These are phyloP conservation scores for Apantesis nais DNA, from an alignment of 2,888 invertebrate species.

Conservation along the genomic window DNA sequence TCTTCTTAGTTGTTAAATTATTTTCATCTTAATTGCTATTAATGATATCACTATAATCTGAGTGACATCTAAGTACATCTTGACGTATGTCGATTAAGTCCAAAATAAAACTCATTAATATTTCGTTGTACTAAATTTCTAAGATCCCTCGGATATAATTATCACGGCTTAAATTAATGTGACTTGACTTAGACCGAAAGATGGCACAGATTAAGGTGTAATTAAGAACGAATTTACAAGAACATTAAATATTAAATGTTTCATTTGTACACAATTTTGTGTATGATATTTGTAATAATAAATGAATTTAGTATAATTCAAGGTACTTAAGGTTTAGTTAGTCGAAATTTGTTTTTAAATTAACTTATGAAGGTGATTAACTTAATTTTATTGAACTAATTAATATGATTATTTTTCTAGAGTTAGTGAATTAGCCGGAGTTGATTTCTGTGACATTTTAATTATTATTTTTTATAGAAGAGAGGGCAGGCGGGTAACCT, in stretches of 20 bases:
- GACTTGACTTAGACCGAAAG: slow-evolving; percentile 23
- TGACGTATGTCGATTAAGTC: neutral
- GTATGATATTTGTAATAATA: neutral
- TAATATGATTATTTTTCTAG: too few relatives aligned
- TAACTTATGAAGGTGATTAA: neutral
- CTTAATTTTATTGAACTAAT: too few relatives aligned
- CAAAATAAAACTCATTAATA: neutral
- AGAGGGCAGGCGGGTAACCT: too few relatives aligned
- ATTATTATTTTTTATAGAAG: too few relatives aligned
- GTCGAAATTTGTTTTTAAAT: neutral
- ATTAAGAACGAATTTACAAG: slow-evolving; percentile 38
- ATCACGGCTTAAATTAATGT: slow-evolving; percentile 33
- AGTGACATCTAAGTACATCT: neutral
- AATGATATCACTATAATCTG: neutral
- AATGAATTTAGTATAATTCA: neutral
- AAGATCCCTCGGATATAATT: slow-evolving; percentile 19
- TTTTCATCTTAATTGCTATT: too few relatives aligned
- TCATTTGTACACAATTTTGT: slow-evolving; percentile 29
- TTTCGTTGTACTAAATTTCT: neutral
- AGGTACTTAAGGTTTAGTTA: neutral
- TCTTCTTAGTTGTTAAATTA: too few relatives aligned
- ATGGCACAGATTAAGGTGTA: slow-evolving; percentile 34
- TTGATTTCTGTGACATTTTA: too few relatives aligned
- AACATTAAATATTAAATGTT: slow-evolving; percentile 23
- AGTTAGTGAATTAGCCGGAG: too few relatives aligned